Conservation (phyloP, 2,797 vertebrate genomes). For the Rousettus madagascariensis region DNA sequence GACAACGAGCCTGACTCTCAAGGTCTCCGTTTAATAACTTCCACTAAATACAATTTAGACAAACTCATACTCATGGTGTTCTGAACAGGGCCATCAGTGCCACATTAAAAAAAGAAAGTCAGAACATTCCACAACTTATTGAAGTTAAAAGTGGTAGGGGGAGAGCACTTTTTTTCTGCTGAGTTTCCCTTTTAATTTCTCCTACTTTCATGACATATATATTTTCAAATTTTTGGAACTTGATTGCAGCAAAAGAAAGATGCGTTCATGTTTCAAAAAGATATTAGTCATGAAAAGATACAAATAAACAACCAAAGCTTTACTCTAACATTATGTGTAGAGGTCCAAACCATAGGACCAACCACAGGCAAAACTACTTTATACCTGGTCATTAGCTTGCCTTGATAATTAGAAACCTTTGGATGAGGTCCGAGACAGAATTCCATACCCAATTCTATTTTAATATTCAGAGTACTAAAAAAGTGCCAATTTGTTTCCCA, state of each 20-base stretch:
- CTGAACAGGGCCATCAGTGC: constrained; percentile 23
- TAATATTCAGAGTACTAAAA: constrained; percentile 68
- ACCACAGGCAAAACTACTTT: constrained; percentile 59
- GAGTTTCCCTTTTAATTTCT: constrained; percentile 23
- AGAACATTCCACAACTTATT: constrained; percentile 1
- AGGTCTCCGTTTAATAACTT: constrained; percentile 56
- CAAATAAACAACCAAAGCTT: constrained; percentile 24
- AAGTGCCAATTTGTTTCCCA: constrained; percentile 69
- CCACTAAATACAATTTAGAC: constrained; percentile 52
- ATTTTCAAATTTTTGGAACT: constrained; percentile 19
- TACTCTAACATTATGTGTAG: constrained; percentile 7
- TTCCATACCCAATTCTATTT: constrained; percentile 66
- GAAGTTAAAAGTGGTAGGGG: not conserved
- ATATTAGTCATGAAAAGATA: constrained; percentile 8
- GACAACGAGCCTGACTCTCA: constrained; percentile 42
- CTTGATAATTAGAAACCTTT: constrained; percentile 67
- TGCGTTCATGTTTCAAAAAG: not conserved
- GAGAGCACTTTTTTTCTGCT: not conserved
- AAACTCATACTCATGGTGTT: constrained; percentile 22
- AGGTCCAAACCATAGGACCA: constrained; percentile 9
- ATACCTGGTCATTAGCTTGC: constrained; percentile 47
- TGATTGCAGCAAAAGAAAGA: constrained; percentile 43
- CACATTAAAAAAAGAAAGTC: constrained; percentile 1
- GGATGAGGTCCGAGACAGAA: constrained; percentile 69
- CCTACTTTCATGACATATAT: constrained; percentile 33